These are phyloP conservation scores for Saturnia japonica DNA, from an alignment of 2,888 invertebrate species.

Conservation along the genomic window DNA sequence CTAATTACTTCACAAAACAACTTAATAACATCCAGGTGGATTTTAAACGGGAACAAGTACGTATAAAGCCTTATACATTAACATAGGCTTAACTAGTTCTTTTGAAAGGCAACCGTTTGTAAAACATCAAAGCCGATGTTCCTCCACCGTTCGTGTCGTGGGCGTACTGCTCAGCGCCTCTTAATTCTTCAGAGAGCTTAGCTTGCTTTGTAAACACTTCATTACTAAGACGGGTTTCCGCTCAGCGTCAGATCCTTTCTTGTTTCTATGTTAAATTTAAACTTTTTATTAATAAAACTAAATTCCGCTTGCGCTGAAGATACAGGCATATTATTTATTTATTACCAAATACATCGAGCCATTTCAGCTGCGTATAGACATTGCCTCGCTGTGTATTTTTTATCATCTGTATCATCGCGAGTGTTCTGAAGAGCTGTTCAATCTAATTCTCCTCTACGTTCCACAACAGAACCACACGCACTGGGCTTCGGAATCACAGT, in stretches of 20 bases:
- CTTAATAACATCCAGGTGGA: background rate
- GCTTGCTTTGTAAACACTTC: constrained; percentile 36
- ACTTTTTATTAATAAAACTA: background rate
- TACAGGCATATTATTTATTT: too few relatives aligned
- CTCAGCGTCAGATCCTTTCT: background rate
- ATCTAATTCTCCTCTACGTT: too few relatives aligned
- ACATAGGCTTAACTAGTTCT: constrained; percentile 22
- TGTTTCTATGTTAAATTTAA: background rate
- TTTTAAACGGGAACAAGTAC: background rate
- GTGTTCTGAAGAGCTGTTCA: too few relatives aligned
- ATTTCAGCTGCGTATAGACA: too few relatives aligned
- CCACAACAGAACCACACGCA: too few relatives aligned
- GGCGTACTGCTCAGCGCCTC: constrained; percentile 35
- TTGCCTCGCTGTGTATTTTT: too few relatives aligned
- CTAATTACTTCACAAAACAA: background rate
- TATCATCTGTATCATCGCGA: too few relatives aligned
- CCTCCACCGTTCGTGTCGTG: constrained; percentile 27
- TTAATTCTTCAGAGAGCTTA: constrained; percentile 39
- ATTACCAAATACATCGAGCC: too few relatives aligned
- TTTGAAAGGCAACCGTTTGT: constrained; percentile 22
- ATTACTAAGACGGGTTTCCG: background rate
- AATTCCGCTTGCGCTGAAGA: too few relatives aligned
- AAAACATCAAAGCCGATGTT: constrained; percentile 36
- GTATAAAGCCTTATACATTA: constrained; percentile 12
- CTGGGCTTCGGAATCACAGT: too few relatives aligned